Percentiles rank a stretch among this genome's conserved stretches.
Evolutionary conservation across 2,888 invertebrate genomes (phyloP).

Genomic region (Scrobipalpa atriplicella): DNA sequence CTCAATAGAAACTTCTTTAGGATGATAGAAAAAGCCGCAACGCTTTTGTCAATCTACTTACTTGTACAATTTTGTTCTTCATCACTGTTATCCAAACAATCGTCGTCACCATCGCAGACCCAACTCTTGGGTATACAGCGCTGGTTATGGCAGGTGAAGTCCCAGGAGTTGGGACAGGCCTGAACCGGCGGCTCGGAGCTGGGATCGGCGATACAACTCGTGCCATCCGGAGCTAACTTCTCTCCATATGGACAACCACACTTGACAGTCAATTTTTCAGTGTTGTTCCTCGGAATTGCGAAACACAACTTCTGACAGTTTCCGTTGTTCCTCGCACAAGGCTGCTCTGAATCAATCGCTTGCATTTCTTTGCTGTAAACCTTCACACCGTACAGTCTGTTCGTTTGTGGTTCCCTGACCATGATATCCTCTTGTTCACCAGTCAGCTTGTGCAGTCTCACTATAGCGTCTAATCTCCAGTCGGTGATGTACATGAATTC

Average conservation of each 20-base stretch:
- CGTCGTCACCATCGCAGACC: conserved; percentile 98
- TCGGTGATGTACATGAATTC: conserved; percentile 98
- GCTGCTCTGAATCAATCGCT: conserved; percentile 87
- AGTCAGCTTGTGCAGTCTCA: conserved; percentile 93
- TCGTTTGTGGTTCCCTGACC: conserved; percentile 94
- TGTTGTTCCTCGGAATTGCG: conserved; percentile 88
- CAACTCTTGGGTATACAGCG: conserved; percentile 96
- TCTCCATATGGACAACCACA: conserved; percentile 98
- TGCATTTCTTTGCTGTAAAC: conserved; percentile 91
- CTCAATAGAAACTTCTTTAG: too few species aligned
- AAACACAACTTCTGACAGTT: conserved; percentile 98
- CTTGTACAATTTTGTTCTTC: conserved; percentile 97
- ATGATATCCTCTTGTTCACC: conserved; percentile 94
- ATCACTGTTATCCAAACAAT: conserved; percentile 97
- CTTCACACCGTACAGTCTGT: conserved; percentile 95
- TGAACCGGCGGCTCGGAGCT: conserved; percentile 93
- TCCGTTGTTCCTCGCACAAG: conserved; percentile 92
- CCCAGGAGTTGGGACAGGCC: conserved; percentile 95
- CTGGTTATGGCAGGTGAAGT: conserved; percentile 97
- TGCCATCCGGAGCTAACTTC: conserved; percentile 87
- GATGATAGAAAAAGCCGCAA: too few species aligned
- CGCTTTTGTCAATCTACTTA: conserved; percentile 66
- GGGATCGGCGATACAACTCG: conserved; percentile 90
- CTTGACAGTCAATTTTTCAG: conserved; percentile 81
- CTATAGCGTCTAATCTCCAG: conserved; percentile 97